A percentile compares a stretch with the other conserved stretches of the same genome.
phyloP scores from a whole-genome alignment of 2,888 invertebrate species.

The Rotaria magnacalcarata region DNA sequence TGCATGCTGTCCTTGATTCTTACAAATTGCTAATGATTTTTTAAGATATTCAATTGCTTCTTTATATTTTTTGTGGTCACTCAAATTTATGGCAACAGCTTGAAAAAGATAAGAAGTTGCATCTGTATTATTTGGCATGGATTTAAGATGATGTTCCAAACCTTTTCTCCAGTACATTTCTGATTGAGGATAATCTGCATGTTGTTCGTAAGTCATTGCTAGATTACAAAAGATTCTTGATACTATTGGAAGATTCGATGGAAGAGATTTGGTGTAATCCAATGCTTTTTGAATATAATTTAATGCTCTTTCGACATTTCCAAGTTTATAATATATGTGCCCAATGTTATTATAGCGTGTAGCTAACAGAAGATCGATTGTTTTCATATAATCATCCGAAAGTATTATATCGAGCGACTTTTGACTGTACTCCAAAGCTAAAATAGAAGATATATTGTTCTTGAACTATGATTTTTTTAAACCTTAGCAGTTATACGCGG shows the following conservation, averaged over 20 bases:
- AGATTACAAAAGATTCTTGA: background rate
- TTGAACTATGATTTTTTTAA: no score
- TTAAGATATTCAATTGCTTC: background rate
- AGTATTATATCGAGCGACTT: background rate
- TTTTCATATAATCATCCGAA: background rate
- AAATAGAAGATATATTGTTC: background rate
- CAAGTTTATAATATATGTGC: background rate
- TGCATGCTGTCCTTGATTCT: background rate
- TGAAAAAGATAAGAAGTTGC: background rate
- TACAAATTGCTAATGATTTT: background rate
- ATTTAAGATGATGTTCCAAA: background rate
- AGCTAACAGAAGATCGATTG: background rate
- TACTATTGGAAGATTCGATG: background rate
- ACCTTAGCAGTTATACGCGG: no score
- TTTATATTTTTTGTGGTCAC: background rate
- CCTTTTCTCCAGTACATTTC: background rate
- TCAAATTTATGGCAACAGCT: background rate
- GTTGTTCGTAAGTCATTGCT: background rate
- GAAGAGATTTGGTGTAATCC: background rate
- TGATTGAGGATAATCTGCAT: background rate
- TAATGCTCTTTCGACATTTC: background rate
- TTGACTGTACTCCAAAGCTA: constrained; percentile 1
- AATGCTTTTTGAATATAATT: background rate
- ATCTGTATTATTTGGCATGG: background rate
- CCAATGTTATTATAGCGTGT: constrained; percentile 4